Evolutionary conservation across 2,888 invertebrate species (phyloP).

Genomic region (Dicyrtomina minuta): DNA sequence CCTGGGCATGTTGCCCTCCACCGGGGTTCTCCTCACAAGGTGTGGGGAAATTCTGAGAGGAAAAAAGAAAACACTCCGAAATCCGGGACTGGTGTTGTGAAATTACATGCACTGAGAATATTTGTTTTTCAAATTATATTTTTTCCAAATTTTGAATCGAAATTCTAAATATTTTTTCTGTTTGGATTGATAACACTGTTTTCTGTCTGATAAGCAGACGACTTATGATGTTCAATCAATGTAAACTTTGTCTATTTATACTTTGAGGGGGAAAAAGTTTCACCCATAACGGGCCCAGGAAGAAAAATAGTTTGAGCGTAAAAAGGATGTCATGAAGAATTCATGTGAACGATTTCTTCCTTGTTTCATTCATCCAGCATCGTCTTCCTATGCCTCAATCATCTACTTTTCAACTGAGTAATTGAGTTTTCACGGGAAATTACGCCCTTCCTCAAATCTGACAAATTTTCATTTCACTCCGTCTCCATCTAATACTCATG

Average conservation of each 20-base stretch:
- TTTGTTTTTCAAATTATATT: neutral
- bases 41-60: too few species aligned
- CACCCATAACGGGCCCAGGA: slow-evolving; percentile 45
- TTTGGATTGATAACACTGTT: neutral
- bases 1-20: slow-evolving; percentile 42
- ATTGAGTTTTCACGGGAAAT: slow-evolving; percentile 52
- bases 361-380: slow-evolving; percentile 42
- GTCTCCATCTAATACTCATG: too few species aligned
- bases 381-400: slow-evolving; percentile 26
- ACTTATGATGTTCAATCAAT: slow-evolving; percentile 21
- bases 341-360: slow-evolving; percentile 47
- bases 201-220: slow-evolving; percentile 24
- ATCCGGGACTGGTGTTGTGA: too few species aligned
- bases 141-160: too few species aligned
- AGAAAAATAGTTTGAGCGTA: slow-evolving; percentile 53
- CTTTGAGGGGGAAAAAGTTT: slow-evolving; percentile 38
- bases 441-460: slow-evolving; percentile 50
- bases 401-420: slow-evolving; percentile 27
- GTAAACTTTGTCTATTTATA: slow-evolving; percentile 43
- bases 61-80: too few species aligned
- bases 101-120: too few species aligned
- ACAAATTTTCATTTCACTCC: slow-evolving; percentile 35
- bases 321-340: slow-evolving; percentile 53
- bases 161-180: neutral
- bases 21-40: neutral